phyloP scores from a whole-genome alignment of 2,113 vertebrate species.

The Myiopsitta monachus region DNA sequence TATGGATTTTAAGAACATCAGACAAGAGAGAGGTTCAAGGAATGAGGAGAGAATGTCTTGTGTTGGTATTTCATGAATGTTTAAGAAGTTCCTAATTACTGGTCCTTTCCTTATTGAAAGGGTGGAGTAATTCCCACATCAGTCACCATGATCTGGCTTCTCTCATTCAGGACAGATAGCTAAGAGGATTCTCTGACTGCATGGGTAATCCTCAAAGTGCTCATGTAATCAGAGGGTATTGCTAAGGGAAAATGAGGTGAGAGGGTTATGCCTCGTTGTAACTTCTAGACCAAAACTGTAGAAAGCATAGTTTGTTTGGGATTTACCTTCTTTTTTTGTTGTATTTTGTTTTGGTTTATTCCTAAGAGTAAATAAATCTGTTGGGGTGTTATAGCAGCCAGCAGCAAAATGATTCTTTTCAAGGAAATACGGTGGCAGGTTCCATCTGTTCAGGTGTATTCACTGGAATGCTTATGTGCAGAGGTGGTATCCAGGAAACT shows the following conservation, averaged over 20 bases:
- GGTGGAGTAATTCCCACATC: slow-evolving; percentile 22
- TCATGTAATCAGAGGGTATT: neutral
- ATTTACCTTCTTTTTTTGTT: slow-evolving; percentile 26
- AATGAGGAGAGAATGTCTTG: slow-evolving; percentile 26
- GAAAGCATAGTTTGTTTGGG: slow-evolving; percentile 23
- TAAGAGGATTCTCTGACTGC: slow-evolving; percentile 13
- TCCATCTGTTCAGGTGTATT: slow-evolving; percentile 54
- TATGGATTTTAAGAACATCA: neutral
- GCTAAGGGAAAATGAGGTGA: neutral
- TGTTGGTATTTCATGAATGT: neutral
- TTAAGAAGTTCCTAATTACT: neutral
- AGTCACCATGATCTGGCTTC: slow-evolving; percentile 3
- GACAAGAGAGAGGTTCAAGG: neutral
- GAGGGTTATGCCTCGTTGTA: slow-evolving; percentile 17
- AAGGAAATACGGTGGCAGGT: slow-evolving; percentile 35
- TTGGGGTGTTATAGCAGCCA: slow-evolving; percentile 59
- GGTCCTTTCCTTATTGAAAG: slow-evolving; percentile 40
- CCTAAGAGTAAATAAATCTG: slow-evolving; percentile 52
- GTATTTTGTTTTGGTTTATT: slow-evolving; percentile 27
- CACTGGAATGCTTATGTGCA: slow-evolving; percentile 32
- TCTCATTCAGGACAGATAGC: slow-evolving; percentile 10
- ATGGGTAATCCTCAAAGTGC: neutral
- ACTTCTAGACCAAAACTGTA: slow-evolving; percentile 67
- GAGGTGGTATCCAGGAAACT: slow-evolving; percentile 22
- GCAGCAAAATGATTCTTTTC: slow-evolving; percentile 38